A percentile compares a stretch with the other conserved stretches of the same genome.
Evolutionary conservation across 2,113 vertebrate species (phyloP).

Genomic region (Sapayoa aenigma): DNA sequence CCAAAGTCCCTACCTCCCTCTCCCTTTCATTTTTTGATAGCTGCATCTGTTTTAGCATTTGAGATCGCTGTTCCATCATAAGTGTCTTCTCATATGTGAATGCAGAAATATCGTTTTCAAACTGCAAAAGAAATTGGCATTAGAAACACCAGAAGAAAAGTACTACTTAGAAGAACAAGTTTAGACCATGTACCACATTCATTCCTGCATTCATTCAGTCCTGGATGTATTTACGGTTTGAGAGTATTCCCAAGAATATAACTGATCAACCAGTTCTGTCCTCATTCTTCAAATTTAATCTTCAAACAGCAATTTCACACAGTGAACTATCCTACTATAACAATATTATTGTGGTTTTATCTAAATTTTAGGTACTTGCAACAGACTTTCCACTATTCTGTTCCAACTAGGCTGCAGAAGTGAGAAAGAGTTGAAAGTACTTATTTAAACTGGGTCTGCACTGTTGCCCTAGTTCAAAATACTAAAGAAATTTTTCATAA

Average conservation of each 20-base stretch:
- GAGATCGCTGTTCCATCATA: conserved; percentile 95
- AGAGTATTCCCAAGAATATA: background rate
- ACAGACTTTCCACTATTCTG: background rate
- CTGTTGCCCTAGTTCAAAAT: background rate
- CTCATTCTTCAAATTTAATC: background rate
- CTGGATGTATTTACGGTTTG: background rate
- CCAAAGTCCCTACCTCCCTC: conserved; percentile 80
- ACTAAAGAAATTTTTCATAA: background rate
- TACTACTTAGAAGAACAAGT: background rate
- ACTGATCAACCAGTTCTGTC: background rate
- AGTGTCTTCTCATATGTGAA: conserved; percentile 97
- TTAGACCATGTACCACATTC: background rate
- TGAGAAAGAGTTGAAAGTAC: background rate
- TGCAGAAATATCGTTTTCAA: conserved; percentile 95
- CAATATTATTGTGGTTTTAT: background rate
- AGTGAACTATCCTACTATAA: background rate
- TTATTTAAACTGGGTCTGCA: background rate
- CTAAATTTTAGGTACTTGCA: background rate
- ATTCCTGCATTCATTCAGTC: background rate
- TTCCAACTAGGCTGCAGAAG: background rate
- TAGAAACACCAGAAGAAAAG: background rate
- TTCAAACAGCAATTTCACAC: background rate
- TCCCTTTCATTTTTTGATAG: conserved; percentile 90
- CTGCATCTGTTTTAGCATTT: conserved; percentile 98
- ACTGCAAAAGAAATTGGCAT: conserved; percentile 63